Evolutionary conservation across 2,113 vertebrate genomes (phyloP).

Genomic region (Micronycteris hirsuta): DNA sequence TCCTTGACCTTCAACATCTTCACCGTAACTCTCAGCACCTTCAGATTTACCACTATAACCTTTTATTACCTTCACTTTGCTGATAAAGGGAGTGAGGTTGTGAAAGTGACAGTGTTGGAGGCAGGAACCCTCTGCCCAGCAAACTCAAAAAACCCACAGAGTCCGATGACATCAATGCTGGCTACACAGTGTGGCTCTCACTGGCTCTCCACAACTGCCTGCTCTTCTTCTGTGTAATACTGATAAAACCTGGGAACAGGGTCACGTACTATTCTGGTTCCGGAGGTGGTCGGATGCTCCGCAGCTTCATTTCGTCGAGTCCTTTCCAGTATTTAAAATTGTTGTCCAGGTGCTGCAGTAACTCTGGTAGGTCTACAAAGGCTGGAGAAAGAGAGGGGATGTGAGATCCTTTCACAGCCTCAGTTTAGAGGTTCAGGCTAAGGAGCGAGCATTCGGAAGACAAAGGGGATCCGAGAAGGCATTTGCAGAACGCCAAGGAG

Average conservation of each 20-base stretch:
- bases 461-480: background rate
- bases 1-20: background rate
- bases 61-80: background rate
- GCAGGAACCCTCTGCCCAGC: background rate
- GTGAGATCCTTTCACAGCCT: background rate
- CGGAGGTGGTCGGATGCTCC: slow-evolving; percentile 89
- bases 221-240: background rate
- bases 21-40: background rate
- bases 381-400: slow-evolving; percentile 76
- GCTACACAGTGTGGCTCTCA: background rate
- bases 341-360: slow-evolving; percentile 96
- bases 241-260: background rate
- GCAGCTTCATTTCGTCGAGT: slow-evolving; percentile 91
- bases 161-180: background rate
- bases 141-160: background rate
- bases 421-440: rapidly evolving
- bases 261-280: slow-evolving; percentile 86
- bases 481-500: too few species aligned
- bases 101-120: background rate
- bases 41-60: background rate
- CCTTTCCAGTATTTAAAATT: slow-evolving; percentile 99
- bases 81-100: background rate
- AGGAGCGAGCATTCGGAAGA: too few species aligned
- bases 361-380: slow-evolving; percentile 95
- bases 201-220: background rate